Conservation (phyloP, 1,140 invertebrate genomes). For the Heliothis virescens region DNA sequence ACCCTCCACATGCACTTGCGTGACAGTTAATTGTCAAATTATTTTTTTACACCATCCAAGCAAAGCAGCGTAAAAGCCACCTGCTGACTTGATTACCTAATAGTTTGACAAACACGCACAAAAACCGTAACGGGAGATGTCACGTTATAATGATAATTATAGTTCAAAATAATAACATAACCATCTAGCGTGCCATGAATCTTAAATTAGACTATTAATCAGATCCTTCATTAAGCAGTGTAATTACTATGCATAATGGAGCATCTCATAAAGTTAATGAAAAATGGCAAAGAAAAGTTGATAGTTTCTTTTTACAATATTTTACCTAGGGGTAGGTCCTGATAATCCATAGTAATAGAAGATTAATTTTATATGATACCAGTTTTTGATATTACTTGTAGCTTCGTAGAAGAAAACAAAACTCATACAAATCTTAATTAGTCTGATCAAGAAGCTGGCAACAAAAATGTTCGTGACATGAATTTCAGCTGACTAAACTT, state of each 20-base stretch:
- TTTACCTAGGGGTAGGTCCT: no score
- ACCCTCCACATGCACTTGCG: background rate
- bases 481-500: no score
- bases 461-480: no score
- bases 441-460: no score
- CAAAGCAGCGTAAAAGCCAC: constrained; percentile 17
- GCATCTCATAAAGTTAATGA: constrained; percentile 13
- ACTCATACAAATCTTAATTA: no score
- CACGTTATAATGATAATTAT: constrained; percentile 20
- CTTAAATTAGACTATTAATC: constrained; percentile 21
- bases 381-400: no score
- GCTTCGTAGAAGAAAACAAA: no score
- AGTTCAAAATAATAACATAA: constrained; percentile 12
- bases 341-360: no score
- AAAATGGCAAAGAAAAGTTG: background rate
- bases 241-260: constrained; percentile 29
- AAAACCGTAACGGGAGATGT: constrained; percentile 5
- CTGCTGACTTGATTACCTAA: constrained; percentile 26
- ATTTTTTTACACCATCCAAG: constrained; percentile 4
- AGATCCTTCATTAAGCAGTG: constrained; percentile 22
- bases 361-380: no score
- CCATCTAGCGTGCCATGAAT: constrained; percentile 10
- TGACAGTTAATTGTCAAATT: constrained; percentile 27
- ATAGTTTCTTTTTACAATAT: background rate
- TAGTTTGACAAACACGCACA: constrained; percentile 27